Base-by-base conservation (phyloP, 1,140 invertebrate species). In the Drosophila seguyi region DNA sequence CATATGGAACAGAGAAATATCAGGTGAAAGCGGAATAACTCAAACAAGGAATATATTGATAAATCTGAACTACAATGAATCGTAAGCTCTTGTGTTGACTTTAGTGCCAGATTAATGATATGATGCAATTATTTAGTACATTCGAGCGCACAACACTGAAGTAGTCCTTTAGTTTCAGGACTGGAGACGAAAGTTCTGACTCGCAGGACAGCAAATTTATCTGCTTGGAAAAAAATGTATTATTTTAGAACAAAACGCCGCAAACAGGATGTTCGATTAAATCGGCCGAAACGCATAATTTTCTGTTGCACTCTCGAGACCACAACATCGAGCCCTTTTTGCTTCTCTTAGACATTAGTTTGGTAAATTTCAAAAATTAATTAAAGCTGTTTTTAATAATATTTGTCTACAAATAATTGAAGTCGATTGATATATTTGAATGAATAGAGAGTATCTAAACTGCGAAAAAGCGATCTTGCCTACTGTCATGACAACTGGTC, bases 1-100 rank as follows among this genome's bases (percentile, higher is more conserved):
- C 61, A 61, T 65, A 67, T 67, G 65, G 65, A 38, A 48, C 36
- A 5, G 25, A 4, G 16, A n/a, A 61, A 11, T 34, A 42, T 65
- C 27, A 34, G 20, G 20, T 18, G 39, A 13, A 22, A 42, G n/a
- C 13, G 7, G 34, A 6, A 14, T 11, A 18, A 3, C 3, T 8
- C 59, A 18, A 42, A 42, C n/a, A 65, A 25, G 10, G 11, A 3
- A 18, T 42, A 18, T 42, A 16, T 25, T 20, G 6, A n/a, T 39
- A 18, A 20, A 38, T 34, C 8, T 11, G 18, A 52, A 44, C 20
- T 16, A n/a, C 27, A 63, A 22, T 67, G 27, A 44, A 66, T 41
- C 4, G 7, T 14, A 20, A 20, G 41, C n/a, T 48, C 5, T 2
- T 39, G 31, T 11, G 2, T 4, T 4, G 52, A n/a, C 8, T 39